Base-by-base conservation (phyloP, 2,797 vertebrate genomes). In the Halcyon smyrnensis region DNA sequence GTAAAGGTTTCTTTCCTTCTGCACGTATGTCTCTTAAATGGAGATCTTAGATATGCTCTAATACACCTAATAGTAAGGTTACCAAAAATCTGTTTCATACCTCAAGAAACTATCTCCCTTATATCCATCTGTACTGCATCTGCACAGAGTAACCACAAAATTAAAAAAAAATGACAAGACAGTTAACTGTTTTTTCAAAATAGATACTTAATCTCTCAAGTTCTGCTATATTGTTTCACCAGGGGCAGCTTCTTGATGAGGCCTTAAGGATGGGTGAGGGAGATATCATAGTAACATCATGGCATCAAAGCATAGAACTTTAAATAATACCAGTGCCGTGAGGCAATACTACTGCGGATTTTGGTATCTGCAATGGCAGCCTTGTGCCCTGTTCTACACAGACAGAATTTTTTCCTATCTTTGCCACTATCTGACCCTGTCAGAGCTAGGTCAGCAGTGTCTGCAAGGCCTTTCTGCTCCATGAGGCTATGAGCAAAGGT, bases 261-360 rank as follows among this genome's bases (percentile, higher is more conserved):
- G 3, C 32, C 34, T 73, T 60, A 62, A 0, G n/a, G 48, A 45
- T 45, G 37, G 28, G 9, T 25, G 18, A 50, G 27, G 30, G n/a
- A 57, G 5, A 15, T 48, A 30, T 3, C 0, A 1, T 48, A 51
- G 32, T 11, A 43, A 20, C n/a, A 39, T 18, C 27, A 3, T 7
- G 6, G 25, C 13, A 54, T 57, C 62, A 74, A 46, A 83, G 32
- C 50, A 12, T 3, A 7, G 20, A 50, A 56, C 32, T 88, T 93
- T 51, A 57, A 69, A n/a, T 0, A 1, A 2, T 36, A 50, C n/a
- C 39, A 46, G 74, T 70, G n/a, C 53, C 37, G n/a, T 67, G 53
- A 75, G 2, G 2, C 32, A 56, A 12, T 28, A 8, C 16, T 73
- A 9, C 41, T 51, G 30, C 23, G 30, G 18, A 37, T 83, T 80